phyloP scores from a whole-genome alignment of 2,113 vertebrate species.

The Ictidomys tridecemlineatus region DNA sequence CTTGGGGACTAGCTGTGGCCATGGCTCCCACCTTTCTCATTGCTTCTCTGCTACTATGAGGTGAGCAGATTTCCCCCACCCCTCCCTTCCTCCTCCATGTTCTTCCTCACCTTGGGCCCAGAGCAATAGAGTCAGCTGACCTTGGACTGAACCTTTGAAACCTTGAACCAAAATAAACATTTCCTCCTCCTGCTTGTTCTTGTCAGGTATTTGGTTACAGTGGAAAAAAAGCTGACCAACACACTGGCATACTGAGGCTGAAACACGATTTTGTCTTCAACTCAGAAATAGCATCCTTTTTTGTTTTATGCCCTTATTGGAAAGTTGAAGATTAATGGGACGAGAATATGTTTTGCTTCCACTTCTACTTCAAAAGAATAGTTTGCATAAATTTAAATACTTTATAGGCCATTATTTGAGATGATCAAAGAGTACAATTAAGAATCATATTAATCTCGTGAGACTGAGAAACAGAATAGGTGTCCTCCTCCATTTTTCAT shows the following conservation, averaged over 20 bases:
- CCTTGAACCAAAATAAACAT: no score
- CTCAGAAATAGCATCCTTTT: not conserved
- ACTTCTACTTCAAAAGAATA: constrained; percentile 70
- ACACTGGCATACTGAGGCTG: not conserved
- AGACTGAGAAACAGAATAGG: constrained; percentile 41
- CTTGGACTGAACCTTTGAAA: no score
- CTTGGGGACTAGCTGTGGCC: no score
- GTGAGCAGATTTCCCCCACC: no score
- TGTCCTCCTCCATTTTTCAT: constrained; percentile 40
- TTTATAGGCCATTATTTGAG: constrained; percentile 61
- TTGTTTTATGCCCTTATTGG: not conserved
- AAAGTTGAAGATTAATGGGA: constrained; percentile 49
- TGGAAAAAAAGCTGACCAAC: no score
- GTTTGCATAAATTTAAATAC: constrained; percentile 76
- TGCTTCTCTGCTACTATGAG: no score
- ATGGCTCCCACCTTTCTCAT: no score
- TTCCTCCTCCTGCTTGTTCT: no score
- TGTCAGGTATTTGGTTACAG: no score
- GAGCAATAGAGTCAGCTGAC: no score
- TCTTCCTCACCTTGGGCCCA: no score
- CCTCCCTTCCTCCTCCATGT: no score
- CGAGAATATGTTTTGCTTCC: constrained; percentile 70
- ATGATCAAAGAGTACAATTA: constrained; percentile 71
- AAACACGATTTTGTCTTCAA: not conserved
- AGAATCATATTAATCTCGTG: not conserved